Evolutionary conservation across 2,113 vertebrate genomes (phyloP), one percentile per base, ranked within the genome.

Genomic region (Colossoma macropomum): DNA sequence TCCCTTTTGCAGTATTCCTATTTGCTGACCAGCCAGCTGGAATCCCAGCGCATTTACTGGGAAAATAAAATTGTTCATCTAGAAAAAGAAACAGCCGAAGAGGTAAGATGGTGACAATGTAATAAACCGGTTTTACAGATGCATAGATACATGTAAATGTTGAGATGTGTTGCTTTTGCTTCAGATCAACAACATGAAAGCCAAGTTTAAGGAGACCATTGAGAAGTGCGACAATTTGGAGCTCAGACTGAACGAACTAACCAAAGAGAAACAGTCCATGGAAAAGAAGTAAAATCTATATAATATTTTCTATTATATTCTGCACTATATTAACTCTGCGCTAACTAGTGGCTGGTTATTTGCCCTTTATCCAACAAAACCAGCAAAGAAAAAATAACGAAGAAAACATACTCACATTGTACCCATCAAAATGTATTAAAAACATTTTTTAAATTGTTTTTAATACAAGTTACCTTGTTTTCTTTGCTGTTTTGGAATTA

Each of bases 151-250:
- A n/a, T 2, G 15, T 7, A 38, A 38, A 38, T 38, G 34, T 38
- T 38, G 34, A 38, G 3, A 60, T 62, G 38, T 28, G 56, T 7
- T 73, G 4, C 30, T 90, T 93, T 50, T 86, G 15, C 78, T 92
- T 88, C 93, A 99, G 98, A 98, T 99, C 88, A 98, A 95, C 93
- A 99, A 98, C 95, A 98, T 99, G 98, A 99, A 99, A 93, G 91
- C 93, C 9, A 99, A 99, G 86, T 99, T 99, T 91, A 99, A 99
- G 93, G 98, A 99, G 92, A 99, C 97, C 6, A 95, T 99, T 91
- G 98, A 99, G 90, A 98, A 97, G 85, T 99, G 97, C 85, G 98
- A 99, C 85, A 97, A 94, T 83, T 86, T 99, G 92, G 98, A 99
- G 87, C 95, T 94, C 63, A 94, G 93, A 75, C 88, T 99, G n/a